Conservation (phyloP, 2,888 invertebrate genomes). For the Stenichneumon culpator region DNA sequence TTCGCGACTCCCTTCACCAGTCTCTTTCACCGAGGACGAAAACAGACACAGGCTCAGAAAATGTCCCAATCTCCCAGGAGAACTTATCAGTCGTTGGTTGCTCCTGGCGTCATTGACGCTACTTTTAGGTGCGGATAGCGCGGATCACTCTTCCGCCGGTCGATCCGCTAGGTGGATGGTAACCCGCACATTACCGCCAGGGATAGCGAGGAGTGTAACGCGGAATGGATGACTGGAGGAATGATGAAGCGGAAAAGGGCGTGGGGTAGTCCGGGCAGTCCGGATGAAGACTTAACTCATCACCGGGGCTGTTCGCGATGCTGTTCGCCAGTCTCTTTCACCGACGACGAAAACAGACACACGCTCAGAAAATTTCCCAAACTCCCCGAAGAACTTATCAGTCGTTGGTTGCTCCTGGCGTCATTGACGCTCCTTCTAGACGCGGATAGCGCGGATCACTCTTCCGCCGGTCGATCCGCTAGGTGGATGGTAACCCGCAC, state of each 20-base stretch:
- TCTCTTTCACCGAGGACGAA: conserved; percentile 78
- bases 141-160: no score
- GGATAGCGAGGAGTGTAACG: conserved; percentile 38
- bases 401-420: conserved; percentile 14
- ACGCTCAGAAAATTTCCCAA: conserved; percentile 33
- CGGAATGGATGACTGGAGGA: conserved; percentile 64
- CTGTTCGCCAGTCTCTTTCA: conserved; percentile 74
- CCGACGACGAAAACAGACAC: conserved; percentile 76
- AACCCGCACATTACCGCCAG: conserved; percentile 1
- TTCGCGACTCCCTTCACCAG: conserved; percentile 71
- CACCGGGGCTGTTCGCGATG: conserved; percentile 73
- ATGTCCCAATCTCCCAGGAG: conserved; percentile 46
- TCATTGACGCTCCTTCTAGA: conserved; percentile 25
- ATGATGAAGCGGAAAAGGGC: conserved; percentile 65
- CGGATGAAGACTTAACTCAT: conserved; percentile 76
- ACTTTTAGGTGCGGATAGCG: conserved; percentile 1
- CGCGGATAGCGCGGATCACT: not conserved
- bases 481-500: conserved; percentile 2
- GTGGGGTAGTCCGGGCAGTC: conserved; percentile 65
- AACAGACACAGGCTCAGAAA: conserved; percentile 64
- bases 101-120: conserved; percentile 17
- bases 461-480: no score
- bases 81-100: conserved; percentile 24
- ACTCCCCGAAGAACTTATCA: conserved; percentile 28
- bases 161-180: not conserved